Evolutionary conservation across 2,113 vertebrate species (phyloP).

Genomic region (Psephotus haematonotus): DNA sequence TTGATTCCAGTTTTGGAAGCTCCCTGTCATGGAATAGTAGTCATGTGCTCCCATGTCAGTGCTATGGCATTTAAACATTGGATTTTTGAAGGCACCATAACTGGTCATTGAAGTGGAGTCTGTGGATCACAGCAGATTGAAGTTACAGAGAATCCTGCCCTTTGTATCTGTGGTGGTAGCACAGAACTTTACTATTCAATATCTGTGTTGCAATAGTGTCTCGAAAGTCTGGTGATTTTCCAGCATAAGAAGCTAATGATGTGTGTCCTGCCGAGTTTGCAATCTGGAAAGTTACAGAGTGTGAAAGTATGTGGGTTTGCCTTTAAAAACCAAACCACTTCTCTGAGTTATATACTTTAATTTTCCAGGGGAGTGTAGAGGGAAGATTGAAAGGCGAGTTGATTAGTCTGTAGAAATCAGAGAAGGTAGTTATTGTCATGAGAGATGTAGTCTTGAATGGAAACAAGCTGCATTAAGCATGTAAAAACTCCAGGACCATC

Average conservation of each 20-base stretch:
- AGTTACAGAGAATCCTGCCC: background rate
- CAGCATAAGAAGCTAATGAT: background rate
- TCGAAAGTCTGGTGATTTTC: background rate
- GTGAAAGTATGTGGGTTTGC: background rate
- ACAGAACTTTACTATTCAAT: background rate
- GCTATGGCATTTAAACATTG: background rate
- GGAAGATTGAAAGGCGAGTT: background rate
- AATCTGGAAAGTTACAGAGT: background rate
- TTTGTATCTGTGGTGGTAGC: background rate
- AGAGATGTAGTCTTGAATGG: background rate
- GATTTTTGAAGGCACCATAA: background rate
- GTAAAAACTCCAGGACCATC: background rate
- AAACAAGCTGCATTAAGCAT: background rate
- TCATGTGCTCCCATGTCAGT: background rate
- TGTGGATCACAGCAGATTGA: accelerated
- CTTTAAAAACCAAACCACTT: background rate
- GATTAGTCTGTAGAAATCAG: background rate
- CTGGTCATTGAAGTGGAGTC: background rate
- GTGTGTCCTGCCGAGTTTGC: background rate
- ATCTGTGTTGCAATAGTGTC: background rate
- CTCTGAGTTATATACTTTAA: background rate
- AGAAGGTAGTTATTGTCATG: background rate
- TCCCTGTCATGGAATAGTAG: background rate
- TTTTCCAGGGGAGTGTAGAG: background rate
- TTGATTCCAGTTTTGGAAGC: background rate